These are phyloP conservation scores for Aplocera efformata DNA, from an alignment of 2,888 invertebrate species.

Conservation along the genomic window DNA sequence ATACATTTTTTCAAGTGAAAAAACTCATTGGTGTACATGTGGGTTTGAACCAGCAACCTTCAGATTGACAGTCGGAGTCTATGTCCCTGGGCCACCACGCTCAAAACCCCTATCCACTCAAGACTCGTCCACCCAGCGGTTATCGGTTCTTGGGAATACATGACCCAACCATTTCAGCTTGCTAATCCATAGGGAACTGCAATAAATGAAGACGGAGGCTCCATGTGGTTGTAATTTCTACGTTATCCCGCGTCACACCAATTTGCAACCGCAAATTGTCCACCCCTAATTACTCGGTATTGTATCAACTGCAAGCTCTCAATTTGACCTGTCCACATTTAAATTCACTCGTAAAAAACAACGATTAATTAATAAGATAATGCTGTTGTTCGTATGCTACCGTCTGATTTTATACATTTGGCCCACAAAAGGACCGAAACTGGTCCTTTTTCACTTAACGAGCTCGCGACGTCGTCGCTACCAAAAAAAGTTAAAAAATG, in stretches of 20 bases:
- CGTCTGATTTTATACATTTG: slow-evolving; percentile 49
- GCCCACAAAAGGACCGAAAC: slow-evolving; percentile 69
- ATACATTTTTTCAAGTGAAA: no score
- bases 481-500: slow-evolving; percentile 69
- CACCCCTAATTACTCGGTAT: slow-evolving; percentile 16
- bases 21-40: no score
- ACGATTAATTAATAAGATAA: slow-evolving; percentile 74
- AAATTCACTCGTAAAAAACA: slow-evolving; percentile 31
- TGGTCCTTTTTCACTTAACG: slow-evolving; percentile 70
- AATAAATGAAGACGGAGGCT: no score
- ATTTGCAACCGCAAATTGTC: slow-evolving; percentile 34
- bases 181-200: no score
- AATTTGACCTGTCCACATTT: slow-evolving; percentile 26
- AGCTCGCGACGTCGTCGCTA: slow-evolving; percentile 51
- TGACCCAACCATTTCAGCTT: no score
- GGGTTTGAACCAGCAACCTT: no score
- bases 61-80: no score
- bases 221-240: no score
- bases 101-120: no score
- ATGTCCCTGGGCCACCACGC: no score
- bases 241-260: slow-evolving; percentile 21
- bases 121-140: no score
- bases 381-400: slow-evolving; percentile 54
- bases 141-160: no score
- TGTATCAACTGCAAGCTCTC: slow-evolving; percentile 20